Evolutionary conservation across 2,113 vertebrate species (phyloP).

Genomic region (rat (Rattus norvegicus)): DNA sequence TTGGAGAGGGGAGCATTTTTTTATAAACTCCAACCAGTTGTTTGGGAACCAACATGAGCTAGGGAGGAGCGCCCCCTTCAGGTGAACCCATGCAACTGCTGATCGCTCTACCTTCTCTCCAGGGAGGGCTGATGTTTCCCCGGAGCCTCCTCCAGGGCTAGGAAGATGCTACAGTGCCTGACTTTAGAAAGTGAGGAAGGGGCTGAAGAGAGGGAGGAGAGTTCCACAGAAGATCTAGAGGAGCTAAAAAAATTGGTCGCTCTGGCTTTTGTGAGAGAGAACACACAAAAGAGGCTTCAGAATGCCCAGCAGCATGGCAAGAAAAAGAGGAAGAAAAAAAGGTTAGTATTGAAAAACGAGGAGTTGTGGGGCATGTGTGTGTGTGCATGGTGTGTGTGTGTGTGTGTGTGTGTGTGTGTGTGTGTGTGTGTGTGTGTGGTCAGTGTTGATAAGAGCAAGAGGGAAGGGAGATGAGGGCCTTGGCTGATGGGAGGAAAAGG

Average conservation of each 20-base stretch:
- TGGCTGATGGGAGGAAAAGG: neutral
- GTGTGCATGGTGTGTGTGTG: too few relatives aligned
- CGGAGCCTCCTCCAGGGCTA: conserved; percentile 18
- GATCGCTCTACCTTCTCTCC: conserved; percentile 20
- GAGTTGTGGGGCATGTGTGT: neutral
- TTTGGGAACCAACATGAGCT: conserved; percentile 6
- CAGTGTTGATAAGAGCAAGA: neutral
- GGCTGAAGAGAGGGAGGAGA: conserved; percentile 55
- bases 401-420: too few relatives aligned
- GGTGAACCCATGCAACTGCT: conserved; percentile 61
- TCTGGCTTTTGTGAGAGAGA: conserved; percentile 73
- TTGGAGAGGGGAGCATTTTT: neutral
- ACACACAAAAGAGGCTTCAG: conserved; percentile 35
- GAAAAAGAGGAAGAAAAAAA: conserved; percentile 80
- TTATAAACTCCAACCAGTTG: neutral
- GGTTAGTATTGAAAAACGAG: conserved; percentile 75
- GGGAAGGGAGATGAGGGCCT: neutral
- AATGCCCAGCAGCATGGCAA: conserved; percentile 55
- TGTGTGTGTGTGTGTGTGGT: neutral
- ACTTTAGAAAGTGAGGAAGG: conserved; percentile 54
- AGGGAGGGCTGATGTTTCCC: conserved; percentile 49
- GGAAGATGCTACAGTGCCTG: conserved; percentile 55
- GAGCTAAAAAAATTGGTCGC: conserved; percentile 55
- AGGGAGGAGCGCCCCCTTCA: conserved; percentile 75
- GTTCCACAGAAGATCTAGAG: conserved; percentile 40